Base-by-base conservation (phyloP, 2,888 invertebrate genomes). In the Phalera bucephala region DNA sequence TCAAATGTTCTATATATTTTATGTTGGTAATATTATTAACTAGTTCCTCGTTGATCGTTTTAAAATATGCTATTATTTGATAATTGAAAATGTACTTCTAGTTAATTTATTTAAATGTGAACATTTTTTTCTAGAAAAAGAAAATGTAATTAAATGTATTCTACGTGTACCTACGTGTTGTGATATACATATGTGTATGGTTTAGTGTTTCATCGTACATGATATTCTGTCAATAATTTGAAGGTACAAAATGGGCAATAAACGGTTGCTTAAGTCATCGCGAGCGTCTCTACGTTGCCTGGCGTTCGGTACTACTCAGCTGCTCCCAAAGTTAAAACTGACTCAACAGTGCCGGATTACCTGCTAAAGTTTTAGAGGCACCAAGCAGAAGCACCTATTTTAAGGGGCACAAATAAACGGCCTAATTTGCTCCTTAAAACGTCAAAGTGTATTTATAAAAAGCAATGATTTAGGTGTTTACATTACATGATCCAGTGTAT, bases 1-100 rank as follows among this genome's bases (percentile, higher is more conserved):
- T 89, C 88, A 88, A 88, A 83, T 77, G 69, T 78, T 76, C 72
- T 83, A 76, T 76, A 73, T 79, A 76, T 78, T 78, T 87, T 87
- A 77, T 72, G 86, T 88, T 85, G 75, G 60, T 84, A 81, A 82
- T 81, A 74, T 85, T 83, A 78, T 84, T 80, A 66, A 71, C 68
- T 82, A 72, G 76, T 80, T 84, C 66, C 75, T 86, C 76, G 80
- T 83, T 84, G 62, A 72, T 75, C 68, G 70, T 80, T 80, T 71
- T 72, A 53, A 65, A 35, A n/a, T 45, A 52, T 57, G 68, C 59
- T 72, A 73, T 84, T 72, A 74, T 78, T 81, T 76, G 56, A 72
- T 72, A 73, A 63, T 72, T 69, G 52, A 64, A 64, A 45, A 60
- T 72, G 60, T 71, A 63, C 48, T 49, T 50, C 27, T 62, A 73